Percentiles rank a stretch among this genome's conserved stretches.
Conservation (phyloP, 2,888 invertebrate species). For the Taphrorychus bicolor region DNA sequence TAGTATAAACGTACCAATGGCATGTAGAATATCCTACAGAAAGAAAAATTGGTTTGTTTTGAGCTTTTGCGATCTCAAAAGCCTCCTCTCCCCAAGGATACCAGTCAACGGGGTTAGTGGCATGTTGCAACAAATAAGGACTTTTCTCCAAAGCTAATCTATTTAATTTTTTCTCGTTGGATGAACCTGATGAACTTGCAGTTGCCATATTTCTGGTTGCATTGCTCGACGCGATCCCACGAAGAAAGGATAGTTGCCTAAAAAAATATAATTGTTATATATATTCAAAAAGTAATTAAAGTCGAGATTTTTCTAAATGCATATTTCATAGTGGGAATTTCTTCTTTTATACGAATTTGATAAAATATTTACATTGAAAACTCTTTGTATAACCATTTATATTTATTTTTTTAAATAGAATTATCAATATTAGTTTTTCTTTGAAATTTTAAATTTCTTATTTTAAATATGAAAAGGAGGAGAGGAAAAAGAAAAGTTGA, state of each 20-base stretch:
- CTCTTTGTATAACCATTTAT: too few relatives aligned
- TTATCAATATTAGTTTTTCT: too few relatives aligned
- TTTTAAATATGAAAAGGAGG: too few relatives aligned
- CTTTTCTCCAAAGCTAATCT: slow-evolving; percentile 82
- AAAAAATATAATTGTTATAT: too few relatives aligned
- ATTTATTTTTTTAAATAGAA: too few relatives aligned
- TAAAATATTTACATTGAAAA: too few relatives aligned
- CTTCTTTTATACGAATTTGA: too few relatives aligned
- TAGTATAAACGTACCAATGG: slow-evolving; percentile 85
- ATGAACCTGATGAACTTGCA: slow-evolving; percentile 22
- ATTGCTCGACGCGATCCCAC: slow-evolving; percentile 1
- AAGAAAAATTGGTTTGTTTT: slow-evolving; percentile 90
- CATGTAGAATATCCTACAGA: slow-evolving; percentile 97
- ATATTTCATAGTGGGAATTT: too few relatives aligned
- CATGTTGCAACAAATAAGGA: slow-evolving; percentile 93
- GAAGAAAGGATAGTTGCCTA: slow-evolving; percentile 28
- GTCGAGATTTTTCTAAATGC: too few relatives aligned
- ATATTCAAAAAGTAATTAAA: too few relatives aligned
- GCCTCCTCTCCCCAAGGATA: slow-evolving; percentile 94
- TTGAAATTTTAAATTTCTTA: too few relatives aligned
- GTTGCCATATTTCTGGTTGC: slow-evolving; percentile 29
- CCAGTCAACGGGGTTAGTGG: slow-evolving; percentile 95
- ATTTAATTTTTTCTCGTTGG: slow-evolving; percentile 63
- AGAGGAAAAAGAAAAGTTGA: too few relatives aligned
- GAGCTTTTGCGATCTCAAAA: slow-evolving; percentile 79